Conservation (phyloP, 2,888 invertebrate genomes). For the Hylaea fasciaria region DNA sequence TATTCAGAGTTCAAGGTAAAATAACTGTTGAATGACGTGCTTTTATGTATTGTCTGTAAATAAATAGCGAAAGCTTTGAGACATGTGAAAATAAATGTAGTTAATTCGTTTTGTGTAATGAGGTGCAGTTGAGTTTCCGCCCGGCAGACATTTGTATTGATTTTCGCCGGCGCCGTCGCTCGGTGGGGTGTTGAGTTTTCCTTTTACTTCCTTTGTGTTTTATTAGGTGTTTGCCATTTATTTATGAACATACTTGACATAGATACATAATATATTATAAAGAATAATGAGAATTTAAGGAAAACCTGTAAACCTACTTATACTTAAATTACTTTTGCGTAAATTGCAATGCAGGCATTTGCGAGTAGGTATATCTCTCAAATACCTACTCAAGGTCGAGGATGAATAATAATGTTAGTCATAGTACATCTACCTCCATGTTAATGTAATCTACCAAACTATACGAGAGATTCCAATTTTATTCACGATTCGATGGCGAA, state of each 20-base stretch:
- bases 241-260: too few relatives aligned
- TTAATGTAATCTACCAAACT: too few relatives aligned
- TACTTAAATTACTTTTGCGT: too few relatives aligned
- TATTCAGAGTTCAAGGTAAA: constrained; percentile 71
- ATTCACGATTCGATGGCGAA: too few relatives aligned
- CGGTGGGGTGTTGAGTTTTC: constrained; percentile 57
- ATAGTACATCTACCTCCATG: too few relatives aligned
- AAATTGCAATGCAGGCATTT: too few relatives aligned
- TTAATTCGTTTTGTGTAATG: neutral
- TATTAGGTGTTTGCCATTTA: constrained; percentile 7
- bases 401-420: too few relatives aligned
- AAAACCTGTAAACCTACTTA: neutral
- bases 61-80: constrained; percentile 3
- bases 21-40: constrained; percentile 61
- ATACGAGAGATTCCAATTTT: too few relatives aligned
- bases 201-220: constrained; percentile 52
- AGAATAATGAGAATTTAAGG: neutral
- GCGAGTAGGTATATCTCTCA: too few relatives aligned
- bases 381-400: too few relatives aligned
- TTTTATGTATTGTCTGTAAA: constrained; percentile 17
- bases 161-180: constrained; percentile 66
- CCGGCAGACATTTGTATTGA: constrained; percentile 69
- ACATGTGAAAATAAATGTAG: neutral
- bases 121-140: constrained; percentile 27
- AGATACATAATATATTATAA: too few relatives aligned